Evolutionary conservation across 92 coral and sea anemone species (phyloP).

Genomic region (Heteractis magnifica): DNA sequence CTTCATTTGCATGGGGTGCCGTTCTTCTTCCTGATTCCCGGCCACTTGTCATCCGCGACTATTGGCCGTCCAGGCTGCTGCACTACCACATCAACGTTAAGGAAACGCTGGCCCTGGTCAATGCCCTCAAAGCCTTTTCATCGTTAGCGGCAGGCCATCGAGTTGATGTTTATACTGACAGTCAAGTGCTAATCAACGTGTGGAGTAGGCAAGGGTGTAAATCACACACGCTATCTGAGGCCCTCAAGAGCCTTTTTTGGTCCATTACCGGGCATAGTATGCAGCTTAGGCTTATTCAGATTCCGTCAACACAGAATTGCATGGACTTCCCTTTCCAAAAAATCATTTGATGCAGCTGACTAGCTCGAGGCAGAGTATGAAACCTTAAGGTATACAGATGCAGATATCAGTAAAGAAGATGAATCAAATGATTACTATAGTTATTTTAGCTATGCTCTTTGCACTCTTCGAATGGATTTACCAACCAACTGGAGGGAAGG

Average conservation of each 20-base stretch:
- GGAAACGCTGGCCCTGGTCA: constrained; percentile 46
- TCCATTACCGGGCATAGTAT: too few species aligned
- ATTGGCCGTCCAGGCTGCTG: constrained; percentile 16
- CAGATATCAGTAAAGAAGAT: too few species aligned
- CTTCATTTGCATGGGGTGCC: constrained; percentile 49
- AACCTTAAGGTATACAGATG: too few species aligned
- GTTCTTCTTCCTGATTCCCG: constrained; percentile 33
- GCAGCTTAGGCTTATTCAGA: neutral
- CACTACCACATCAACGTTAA: constrained; percentile 35
- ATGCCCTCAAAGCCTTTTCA: constrained; percentile 34
- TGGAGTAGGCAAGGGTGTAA: constrained; percentile 41
- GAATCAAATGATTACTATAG: too few species aligned
- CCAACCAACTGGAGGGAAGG: too few species aligned
- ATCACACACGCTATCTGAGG: constrained; percentile 19
- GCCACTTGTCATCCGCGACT: constrained; percentile 26
- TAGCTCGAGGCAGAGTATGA: too few species aligned
- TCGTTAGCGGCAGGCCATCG: constrained; percentile 18
- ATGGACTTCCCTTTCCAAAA: neutral
- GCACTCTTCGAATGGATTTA: too few species aligned
- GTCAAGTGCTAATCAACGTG: constrained; percentile 25
- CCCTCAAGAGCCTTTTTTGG: neutral
- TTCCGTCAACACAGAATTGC: neutral
- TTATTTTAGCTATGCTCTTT: too few species aligned
- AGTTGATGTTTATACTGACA: constrained; percentile 45
- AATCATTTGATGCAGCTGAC: too few species aligned